Evolutionary conservation across 2,888 invertebrate species (phyloP), one percentile per base, ranked within the genome.

Genomic region (Cepaea hortensis): DNA sequence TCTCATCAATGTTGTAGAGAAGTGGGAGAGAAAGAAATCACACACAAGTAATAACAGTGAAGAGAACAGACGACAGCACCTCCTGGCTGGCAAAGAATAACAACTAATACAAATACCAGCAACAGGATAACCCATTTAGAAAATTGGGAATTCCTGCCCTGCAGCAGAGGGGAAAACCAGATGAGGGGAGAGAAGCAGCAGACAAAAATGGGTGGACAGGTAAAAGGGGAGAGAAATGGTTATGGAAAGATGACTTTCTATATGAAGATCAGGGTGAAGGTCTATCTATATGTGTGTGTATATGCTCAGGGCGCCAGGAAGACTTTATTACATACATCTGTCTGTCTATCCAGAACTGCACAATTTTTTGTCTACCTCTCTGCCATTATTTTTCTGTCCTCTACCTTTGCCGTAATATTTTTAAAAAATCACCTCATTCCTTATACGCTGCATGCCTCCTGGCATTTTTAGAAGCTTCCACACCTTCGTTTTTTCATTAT

Each of bases 61-160:
- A 72, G 23, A 72, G 23, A 23, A 23, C 4, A 72, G 23, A 72
- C 23, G 4, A 72, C 23, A 23, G 23, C 72, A 72, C 7, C 72
- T 23, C n/a, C 23, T 72, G 72, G n/a, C 4, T 20, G 23, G 23
- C n/a, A 48, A 76, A 50, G 48, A 76, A 76, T 20, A 76, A 76
- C 50, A 76, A 76, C 75, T 50, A 20, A 50, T 18, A 50, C 48
- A 55, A 55, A 9, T 11, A 55, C 11, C 55, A 55, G 55, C 7
- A 18, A 76, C 75, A 76, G 48, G 75, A 76, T 76, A 48, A 76
- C 50, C 48, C 75, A 76, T 20, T 50, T 76, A 76, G 20, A 77
- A 77, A 7, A n/a, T 23, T 23, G 20, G 77, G n/a, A 77, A 77
- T 77, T 55, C 77, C n/a, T 3, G 20, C 75, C 48, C 48, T 50